Percentiles rank a stretch among this genome's conserved stretches.
phyloP scores from a whole-genome alignment of 2,888 invertebrate species.

The Unio delphinus region DNA sequence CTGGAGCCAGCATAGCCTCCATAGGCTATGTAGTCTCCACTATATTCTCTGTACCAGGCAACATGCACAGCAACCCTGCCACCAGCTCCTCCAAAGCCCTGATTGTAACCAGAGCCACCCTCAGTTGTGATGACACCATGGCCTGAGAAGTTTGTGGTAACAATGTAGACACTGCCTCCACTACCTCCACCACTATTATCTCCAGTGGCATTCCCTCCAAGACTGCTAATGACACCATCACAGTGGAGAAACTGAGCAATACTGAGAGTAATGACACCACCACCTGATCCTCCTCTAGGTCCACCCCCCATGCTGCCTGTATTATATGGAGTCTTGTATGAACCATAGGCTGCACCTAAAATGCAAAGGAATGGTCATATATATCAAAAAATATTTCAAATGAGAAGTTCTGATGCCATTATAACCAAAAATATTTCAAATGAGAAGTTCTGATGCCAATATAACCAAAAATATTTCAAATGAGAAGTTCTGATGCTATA shows the following conservation, averaged over 20 bases:
- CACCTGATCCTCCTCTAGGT: conserved; percentile 38
- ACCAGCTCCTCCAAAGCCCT: conserved; percentile 51
- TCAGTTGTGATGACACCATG: conserved; percentile 47
- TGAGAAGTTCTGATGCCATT: too few species aligned
- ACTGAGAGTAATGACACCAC: conserved; percentile 42
- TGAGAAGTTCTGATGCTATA: too few species aligned
- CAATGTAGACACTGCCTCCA: conserved; percentile 50
- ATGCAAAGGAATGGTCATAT: conserved; percentile 1
- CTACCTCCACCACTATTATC: conserved; percentile 54
- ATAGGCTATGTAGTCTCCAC: conserved; percentile 40
- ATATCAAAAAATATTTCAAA: too few species aligned
- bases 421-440: too few species aligned
- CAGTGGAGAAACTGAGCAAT: conserved; percentile 42
- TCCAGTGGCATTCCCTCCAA: conserved; percentile 37
- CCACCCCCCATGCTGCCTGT: conserved; percentile 55
- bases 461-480: too few species aligned
- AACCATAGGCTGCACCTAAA: conserved; percentile 49
- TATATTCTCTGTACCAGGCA: conserved; percentile 45
- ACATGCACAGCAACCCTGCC: conserved; percentile 53
- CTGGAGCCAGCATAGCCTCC: conserved; percentile 40
- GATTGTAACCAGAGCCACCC: conserved; percentile 43
- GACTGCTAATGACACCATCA: conserved; percentile 46
- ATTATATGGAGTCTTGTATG: conserved; percentile 41
- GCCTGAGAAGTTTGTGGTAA: conserved; percentile 52
- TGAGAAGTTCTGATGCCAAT: too few species aligned